Percentiles rank a stretch among this genome's conserved stretches.
Conservation (phyloP, 2,113 vertebrate genomes). For the Dryoscopus gambensis region DNA sequence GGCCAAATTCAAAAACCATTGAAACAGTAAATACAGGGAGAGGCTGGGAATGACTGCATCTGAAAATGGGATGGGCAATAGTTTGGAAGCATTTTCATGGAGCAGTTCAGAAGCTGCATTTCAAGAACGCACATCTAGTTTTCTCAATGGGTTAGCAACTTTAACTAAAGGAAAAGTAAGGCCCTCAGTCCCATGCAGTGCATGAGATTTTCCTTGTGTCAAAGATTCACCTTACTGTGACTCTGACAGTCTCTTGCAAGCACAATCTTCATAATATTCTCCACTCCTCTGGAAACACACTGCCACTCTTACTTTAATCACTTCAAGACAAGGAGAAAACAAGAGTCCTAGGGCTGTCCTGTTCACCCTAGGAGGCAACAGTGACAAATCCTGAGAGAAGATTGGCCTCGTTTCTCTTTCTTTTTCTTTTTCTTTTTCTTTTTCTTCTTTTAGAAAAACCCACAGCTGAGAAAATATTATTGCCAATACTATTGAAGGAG, state of each 20-base stretch:
- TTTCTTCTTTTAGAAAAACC: not conserved
- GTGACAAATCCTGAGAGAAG: not conserved
- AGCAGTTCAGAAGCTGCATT: not conserved
- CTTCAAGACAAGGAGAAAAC: not conserved
- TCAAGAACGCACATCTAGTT: not conserved
- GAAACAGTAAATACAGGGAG: not conserved
- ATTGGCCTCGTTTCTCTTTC: not conserved
- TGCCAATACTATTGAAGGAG: not conserved
- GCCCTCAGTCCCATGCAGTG: not conserved
- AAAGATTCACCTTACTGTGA: not conserved
- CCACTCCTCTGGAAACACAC: not conserved
- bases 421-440: too few species aligned
- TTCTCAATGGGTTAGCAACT: not conserved
- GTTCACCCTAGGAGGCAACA: not conserved
- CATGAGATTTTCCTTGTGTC: not conserved
- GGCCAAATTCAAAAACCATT: not conserved
- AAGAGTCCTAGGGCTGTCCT: not conserved
- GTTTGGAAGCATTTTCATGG: not conserved
- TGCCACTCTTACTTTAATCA: not conserved
- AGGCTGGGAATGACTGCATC: not conserved
- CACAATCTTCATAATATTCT: not conserved
- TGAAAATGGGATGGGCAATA: not conserved
- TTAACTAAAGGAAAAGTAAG: not conserved
- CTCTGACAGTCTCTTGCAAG: not conserved
- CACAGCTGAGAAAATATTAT: not conserved